Evolutionary conservation across 2,113 vertebrate genomes (phyloP).

Genomic region (Mastomys natalensis): DNA sequence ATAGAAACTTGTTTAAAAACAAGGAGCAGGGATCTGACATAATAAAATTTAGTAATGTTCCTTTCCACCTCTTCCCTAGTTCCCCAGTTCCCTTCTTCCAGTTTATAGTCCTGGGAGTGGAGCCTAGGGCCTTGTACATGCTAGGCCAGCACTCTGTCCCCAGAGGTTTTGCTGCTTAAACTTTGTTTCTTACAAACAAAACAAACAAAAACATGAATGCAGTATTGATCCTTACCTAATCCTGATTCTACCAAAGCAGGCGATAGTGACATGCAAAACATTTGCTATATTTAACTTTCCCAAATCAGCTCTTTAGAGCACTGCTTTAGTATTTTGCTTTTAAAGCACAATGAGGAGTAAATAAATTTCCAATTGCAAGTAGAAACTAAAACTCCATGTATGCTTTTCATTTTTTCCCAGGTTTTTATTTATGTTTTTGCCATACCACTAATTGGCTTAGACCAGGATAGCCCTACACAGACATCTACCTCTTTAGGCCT

Average conservation of each 20-base stretch:
- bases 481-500: not conserved
- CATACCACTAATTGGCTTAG: not conserved
- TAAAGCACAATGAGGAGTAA: not conserved
- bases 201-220: not conserved
- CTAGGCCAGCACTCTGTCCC: not conserved
- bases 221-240: not conserved
- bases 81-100: too few species aligned
- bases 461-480: not conserved
- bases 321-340: not conserved
- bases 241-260: not conserved
- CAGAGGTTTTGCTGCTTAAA: not conserved
- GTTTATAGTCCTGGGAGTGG: too few species aligned
- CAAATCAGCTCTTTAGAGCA: too few species aligned
- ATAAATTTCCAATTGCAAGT: not conserved
- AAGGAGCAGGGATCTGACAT: not conserved
- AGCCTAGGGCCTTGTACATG: not conserved
- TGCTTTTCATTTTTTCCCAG: not conserved
- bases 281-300: not conserved
- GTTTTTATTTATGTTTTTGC: not conserved
- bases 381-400: not conserved
- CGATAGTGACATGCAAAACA: not conserved
- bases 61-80: not conserved
- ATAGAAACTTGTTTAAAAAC: not conserved
- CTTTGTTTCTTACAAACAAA: not conserved
- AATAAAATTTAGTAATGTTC: not conserved